phyloP scores from a whole-genome alignment of 2,113 vertebrate genomes.

The Rhinogobius similis region DNA sequence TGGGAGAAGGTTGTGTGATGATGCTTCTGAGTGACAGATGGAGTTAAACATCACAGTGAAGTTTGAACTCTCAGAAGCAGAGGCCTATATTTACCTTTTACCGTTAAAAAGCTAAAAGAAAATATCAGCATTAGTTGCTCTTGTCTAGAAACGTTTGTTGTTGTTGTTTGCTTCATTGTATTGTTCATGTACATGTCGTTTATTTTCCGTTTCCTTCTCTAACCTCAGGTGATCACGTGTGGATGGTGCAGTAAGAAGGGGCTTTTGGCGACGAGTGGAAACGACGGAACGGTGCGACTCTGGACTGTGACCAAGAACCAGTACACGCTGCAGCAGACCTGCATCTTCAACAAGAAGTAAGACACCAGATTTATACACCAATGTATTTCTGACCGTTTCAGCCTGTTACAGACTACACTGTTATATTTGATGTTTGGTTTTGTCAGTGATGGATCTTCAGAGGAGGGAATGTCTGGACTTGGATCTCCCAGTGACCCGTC shows the following conservation, averaged over 20 bases:
- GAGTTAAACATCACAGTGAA: no score
- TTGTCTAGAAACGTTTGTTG: no score
- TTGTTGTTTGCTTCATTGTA: no score
- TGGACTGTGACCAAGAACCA: slow-evolving; percentile 97
- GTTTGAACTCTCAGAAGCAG: no score
- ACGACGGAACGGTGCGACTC: slow-evolving; percentile 90
- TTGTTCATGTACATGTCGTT: no score
- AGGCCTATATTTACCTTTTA: no score
- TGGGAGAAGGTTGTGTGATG: no score
- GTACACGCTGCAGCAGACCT: slow-evolving; percentile 93
- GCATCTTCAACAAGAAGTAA: slow-evolving; percentile 92
- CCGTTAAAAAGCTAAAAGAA: no score
- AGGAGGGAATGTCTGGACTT: slow-evolving; percentile 77
- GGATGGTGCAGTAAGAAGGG: slow-evolving; percentile 94
- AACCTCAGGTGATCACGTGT: slow-evolving; percentile 87
- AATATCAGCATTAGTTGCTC: no score
- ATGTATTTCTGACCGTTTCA: neutral
- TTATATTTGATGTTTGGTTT: neutral
- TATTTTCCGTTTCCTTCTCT: no score
- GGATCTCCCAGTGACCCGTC: slow-evolving; percentile 91
- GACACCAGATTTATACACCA: slow-evolving; percentile 24
- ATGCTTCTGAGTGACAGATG: no score
- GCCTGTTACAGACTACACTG: no score
- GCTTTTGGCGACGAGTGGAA: slow-evolving; percentile 92
- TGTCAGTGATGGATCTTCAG: slow-evolving; percentile 83